phyloP scores from a whole-genome alignment of 2,113 vertebrate species.

The zebrafish (Danio rerio) region GRCz12tu NC_133193.1:39169001-39169500 shows the following conservation, averaged over 20 bases:
- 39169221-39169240: slow-evolving; percentile 6
- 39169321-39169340: background rate
- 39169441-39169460: slow-evolving; percentile 31
- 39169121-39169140: too few relatives aligned
- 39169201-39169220: background rate
- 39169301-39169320: slow-evolving; percentile 12
- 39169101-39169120: too few relatives aligned
- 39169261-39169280: background rate
- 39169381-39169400: background rate
- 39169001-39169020: too few relatives aligned
- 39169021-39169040: too few relatives aligned
- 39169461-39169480: too few relatives aligned
- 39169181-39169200: background rate
- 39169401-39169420: slow-evolving; percentile 37
- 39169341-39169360: slow-evolving; percentile 33
- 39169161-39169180: background rate
- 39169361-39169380: slow-evolving; percentile 5
- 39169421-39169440: slow-evolving; percentile 33
- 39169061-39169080: too few relatives aligned
- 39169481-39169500: background rate
- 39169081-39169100: too few relatives aligned
- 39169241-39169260: background rate
- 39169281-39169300: slow-evolving; percentile 6
- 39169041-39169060: too few relatives aligned
- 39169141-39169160: too few relatives aligned